A percentile compares a stretch with the other conserved stretches of the same genome.
Conservation (phyloP, 2,113 vertebrate genomes). For the Aegotheles bennettii region DNA sequence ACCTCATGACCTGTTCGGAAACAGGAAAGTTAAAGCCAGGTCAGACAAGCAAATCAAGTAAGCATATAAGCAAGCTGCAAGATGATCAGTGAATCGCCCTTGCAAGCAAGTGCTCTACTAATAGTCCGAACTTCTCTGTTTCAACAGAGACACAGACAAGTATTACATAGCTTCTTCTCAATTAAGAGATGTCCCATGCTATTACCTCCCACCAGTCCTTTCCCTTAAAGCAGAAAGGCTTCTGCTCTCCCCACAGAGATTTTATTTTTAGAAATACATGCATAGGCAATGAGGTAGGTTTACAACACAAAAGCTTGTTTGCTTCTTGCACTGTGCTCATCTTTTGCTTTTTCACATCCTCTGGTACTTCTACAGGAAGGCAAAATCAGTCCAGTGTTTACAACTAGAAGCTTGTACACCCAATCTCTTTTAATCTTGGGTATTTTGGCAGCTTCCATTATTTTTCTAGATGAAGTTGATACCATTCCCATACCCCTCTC, state of each 20-base stretch:
- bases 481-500: background rate
- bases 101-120: background rate
- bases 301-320: background rate
- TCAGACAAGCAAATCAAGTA: constrained; percentile 5
- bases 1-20: constrained; percentile 91
- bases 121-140: background rate
- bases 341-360: background rate
- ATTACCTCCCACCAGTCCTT: background rate
- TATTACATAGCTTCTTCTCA: background rate
- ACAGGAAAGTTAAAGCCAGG: background rate
- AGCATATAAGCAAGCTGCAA: background rate
- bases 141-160: background rate
- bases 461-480: background rate
- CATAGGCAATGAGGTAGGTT: background rate
- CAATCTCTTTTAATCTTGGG: background rate
- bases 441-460: background rate
- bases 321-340: background rate
- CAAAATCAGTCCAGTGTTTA: background rate
- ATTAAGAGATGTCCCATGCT: background rate
- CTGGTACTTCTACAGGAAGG: background rate
- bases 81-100: background rate
- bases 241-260: background rate
- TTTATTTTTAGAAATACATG: background rate
- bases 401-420: background rate
- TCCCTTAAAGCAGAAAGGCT: background rate